Evolutionary conservation across 1,140 invertebrate species (phyloP).

Genomic region (Drosophila nebulosa): DNA sequence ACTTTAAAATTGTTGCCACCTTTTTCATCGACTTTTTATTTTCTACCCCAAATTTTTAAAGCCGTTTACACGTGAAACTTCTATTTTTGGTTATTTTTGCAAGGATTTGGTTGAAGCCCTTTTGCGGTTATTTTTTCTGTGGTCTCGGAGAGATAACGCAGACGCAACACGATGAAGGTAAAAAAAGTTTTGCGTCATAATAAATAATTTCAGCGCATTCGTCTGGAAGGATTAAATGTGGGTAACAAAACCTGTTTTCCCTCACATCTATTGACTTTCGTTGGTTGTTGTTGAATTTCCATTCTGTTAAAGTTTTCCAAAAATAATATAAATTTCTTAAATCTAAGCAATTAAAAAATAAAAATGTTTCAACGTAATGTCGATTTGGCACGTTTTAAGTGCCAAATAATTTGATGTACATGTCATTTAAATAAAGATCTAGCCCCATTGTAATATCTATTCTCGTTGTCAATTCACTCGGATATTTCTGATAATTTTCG

Average conservation of each 20-base stretch:
- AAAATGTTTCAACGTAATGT: too few relatives aligned
- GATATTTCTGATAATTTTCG: too few relatives aligned
- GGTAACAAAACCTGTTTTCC: constrained; percentile 10
- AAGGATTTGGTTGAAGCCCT: constrained; percentile 39
- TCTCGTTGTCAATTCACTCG: too few relatives aligned
- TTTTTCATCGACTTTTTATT: too few relatives aligned
- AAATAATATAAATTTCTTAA: background rate
- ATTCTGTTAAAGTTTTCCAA: background rate
- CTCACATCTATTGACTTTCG: constrained; percentile 93
- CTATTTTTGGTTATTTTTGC: constrained; percentile 48
- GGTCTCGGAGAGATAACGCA: constrained; percentile 39
- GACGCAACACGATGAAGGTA: constrained; percentile 26
- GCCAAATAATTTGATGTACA: too few relatives aligned
- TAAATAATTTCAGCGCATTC: constrained; percentile 75
- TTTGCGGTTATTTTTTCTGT: constrained; percentile 27
- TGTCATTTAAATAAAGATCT: too few relatives aligned
- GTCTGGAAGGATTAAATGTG: constrained; percentile 70
- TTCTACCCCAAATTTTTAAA: constrained; percentile 30
- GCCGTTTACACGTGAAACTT: constrained; percentile 38
- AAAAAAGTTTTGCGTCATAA: constrained; percentile 77
- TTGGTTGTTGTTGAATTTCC: background rate
- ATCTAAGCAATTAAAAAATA: background rate
- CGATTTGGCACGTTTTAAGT: too few relatives aligned
- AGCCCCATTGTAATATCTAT: too few relatives aligned
- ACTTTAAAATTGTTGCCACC: constrained; percentile 13